Percentiles rank a stretch among this genome's conserved stretches.
Evolutionary conservation across 2,113 vertebrate species (phyloP).

Genomic region (Hypomesus transpacificus): DNA sequence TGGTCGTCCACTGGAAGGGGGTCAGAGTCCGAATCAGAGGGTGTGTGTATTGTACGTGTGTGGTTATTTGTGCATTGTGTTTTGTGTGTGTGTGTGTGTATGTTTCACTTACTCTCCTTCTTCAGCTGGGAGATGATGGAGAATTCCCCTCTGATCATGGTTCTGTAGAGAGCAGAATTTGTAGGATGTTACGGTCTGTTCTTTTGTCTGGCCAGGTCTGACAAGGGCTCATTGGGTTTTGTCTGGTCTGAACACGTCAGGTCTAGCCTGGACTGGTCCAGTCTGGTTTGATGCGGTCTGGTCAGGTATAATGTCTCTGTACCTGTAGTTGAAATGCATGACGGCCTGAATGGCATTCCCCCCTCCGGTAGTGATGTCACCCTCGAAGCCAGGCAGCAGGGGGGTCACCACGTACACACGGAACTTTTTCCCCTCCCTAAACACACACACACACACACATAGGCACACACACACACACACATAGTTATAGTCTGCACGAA

Average conservation of each 20-base stretch:
- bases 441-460: constrained; percentile 11
- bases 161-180: constrained; percentile 69
- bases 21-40: neutral
- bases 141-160: constrained; percentile 91
- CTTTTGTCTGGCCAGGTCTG: neutral
- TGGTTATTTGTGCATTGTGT: neutral
- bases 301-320: constrained; percentile 1
- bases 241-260: neutral
- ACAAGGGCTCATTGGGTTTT: neutral
- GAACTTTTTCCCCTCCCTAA: constrained; percentile 84
- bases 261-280: too few species aligned
- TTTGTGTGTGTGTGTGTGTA: neutral
- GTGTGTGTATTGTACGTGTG: neutral
- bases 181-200: neutral
- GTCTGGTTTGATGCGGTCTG: too few species aligned
- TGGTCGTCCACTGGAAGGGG: constrained; percentile 83
- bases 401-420: constrained; percentile 93
- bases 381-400: constrained; percentile 93
- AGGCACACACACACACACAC: neutral
- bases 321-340: constrained; percentile 99
- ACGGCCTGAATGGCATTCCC: constrained; percentile 91
- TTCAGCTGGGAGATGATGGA: constrained; percentile 92
- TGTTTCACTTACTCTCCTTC: constrained; percentile 77
- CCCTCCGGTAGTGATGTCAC: constrained; percentile 93
- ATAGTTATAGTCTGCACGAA: neutral